phyloP scores from a whole-genome alignment of 2,113 vertebrate genomes.

The Rousettus leschenaultii region DNA sequence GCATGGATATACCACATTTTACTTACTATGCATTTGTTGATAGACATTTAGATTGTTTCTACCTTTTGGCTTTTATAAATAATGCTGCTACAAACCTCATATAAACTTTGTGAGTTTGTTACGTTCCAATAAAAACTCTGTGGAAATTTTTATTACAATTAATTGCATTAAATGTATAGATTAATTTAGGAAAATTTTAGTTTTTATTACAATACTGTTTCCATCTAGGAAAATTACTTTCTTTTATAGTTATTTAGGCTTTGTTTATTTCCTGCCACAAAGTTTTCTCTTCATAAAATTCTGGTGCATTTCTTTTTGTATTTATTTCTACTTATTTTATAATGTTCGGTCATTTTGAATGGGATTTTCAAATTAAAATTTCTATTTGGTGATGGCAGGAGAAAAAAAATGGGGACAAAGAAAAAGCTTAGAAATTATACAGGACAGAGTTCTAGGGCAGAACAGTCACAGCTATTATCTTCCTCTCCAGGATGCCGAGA shows the following conservation, averaged over 20 bases:
- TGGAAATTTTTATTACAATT: not conserved
- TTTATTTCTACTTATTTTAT: not conserved
- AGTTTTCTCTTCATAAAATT: constrained; percentile 11
- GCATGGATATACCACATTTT: not conserved
- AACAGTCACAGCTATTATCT: not conserved
- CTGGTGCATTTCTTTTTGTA: not conserved
- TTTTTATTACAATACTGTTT: not conserved
- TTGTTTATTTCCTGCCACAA: not conserved
- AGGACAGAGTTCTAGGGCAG: not conserved
- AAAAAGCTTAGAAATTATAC: not conserved
- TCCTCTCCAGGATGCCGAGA: too few species aligned
- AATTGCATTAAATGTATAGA: not conserved
- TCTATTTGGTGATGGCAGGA: not conserved
- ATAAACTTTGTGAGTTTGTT: not conserved
- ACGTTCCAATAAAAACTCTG: not conserved
- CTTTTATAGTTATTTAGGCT: not conserved
- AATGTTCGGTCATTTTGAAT: not conserved
- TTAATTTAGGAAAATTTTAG: not conserved
- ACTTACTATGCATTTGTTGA: not conserved
- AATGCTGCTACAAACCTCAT: not conserved
- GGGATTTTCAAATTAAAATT: not conserved
- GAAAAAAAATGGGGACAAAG: not conserved
- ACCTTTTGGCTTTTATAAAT: not conserved
- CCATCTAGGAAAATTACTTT: not conserved
- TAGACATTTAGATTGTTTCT: not conserved